Evolutionary conservation across 2,888 invertebrate genomes (phyloP).

Genomic region (Chrysomela aeneicollis): DNA sequence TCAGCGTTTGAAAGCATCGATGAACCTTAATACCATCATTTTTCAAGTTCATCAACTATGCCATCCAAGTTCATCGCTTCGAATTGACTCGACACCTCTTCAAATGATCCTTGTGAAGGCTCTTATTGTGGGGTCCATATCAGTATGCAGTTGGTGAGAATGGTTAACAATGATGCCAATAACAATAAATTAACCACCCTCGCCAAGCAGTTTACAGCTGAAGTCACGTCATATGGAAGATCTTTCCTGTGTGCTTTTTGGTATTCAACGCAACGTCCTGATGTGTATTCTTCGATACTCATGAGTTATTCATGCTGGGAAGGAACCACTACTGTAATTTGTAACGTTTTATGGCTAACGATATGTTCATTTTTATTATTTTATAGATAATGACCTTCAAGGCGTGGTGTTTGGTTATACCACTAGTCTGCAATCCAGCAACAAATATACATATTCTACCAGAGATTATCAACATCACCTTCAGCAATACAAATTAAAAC

Average conservation of each 20-base stretch:
- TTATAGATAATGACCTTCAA: constrained; percentile 52
- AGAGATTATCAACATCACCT: too few species aligned
- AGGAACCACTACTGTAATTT: constrained; percentile 57
- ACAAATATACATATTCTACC: too few species aligned
- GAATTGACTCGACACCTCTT: constrained; percentile 26
- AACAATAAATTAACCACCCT: constrained; percentile 61
- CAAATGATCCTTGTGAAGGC: constrained; percentile 37
- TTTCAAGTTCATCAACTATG: constrained; percentile 20
- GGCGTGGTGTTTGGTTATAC: constrained; percentile 33
- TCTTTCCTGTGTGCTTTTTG: constrained; percentile 53
- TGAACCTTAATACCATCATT: too few species aligned
- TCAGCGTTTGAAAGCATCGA: too few species aligned
- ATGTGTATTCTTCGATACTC: constrained; percentile 53
- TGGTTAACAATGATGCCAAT: constrained; percentile 61
- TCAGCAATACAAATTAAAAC: too few species aligned
- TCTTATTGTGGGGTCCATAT: constrained; percentile 58
- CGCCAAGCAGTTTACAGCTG: constrained; percentile 43
- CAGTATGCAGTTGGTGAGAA: constrained; percentile 55
- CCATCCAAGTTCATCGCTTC: constrained; percentile 17
- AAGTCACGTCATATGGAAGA: constrained; percentile 52
- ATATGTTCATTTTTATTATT: constrained; percentile 54
- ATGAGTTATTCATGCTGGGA: constrained; percentile 57
- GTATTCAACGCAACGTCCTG: constrained; percentile 47
- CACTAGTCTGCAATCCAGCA: background rate
- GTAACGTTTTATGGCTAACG: constrained; percentile 58